Conservation (phyloP, 1,140 invertebrate genomes). For the Monochamus saltuarius region DNA sequence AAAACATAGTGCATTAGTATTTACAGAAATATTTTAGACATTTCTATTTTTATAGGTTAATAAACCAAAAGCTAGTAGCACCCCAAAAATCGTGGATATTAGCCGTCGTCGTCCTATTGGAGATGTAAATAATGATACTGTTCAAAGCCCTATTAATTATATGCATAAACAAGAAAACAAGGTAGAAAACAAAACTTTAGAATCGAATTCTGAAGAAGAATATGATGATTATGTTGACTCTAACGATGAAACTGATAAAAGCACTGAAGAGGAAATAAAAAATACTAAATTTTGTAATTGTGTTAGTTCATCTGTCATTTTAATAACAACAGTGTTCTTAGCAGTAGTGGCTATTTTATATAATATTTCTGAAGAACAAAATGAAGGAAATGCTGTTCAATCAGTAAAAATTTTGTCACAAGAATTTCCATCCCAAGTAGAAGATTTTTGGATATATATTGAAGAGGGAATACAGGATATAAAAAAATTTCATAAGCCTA, state of each 20-base stretch:
- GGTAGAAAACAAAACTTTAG: no score
- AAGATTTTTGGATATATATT: constrained; percentile 35
- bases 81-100: constrained; percentile 11
- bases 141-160: constrained; percentile 9
- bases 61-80: constrained; percentile 12
- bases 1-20: no score
- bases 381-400: not conserved
- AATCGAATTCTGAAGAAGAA: not conserved
- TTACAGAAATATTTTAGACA: not conserved
- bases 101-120: constrained; percentile 3
- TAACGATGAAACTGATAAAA: not conserved
- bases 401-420: constrained; percentile 12
- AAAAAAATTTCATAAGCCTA: constrained; percentile 28
- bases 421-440: constrained; percentile 32
- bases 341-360: not conserved
- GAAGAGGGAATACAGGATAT: constrained; percentile 32
- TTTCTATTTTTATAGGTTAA: constrained; percentile 8
- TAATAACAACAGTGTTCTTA: not conserved
- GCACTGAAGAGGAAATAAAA: not conserved
- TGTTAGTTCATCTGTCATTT: not conserved
- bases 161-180: no score
- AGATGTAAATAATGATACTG: not conserved
- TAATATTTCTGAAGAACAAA: not conserved
- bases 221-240: not conserved
- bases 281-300: not conserved